These are phyloP conservation scores for Poeciliopsis prolifica DNA, from an alignment of 2,113 vertebrate species.

Conservation along the genomic window DNA sequence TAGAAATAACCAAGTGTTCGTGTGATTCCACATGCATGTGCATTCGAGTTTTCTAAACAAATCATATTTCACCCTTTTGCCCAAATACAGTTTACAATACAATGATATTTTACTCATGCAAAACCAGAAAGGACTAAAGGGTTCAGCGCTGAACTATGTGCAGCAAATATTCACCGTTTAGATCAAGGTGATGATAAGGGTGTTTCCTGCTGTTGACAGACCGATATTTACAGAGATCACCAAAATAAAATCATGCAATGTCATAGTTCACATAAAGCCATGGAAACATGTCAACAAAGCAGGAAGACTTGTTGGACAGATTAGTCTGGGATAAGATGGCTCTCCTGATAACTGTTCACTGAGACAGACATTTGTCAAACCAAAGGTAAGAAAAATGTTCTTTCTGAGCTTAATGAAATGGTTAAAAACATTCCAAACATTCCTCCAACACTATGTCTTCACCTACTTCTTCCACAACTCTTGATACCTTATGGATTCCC, in stretches of 20 bases:
- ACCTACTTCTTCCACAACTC: too few relatives aligned
- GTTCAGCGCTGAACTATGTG: neutral
- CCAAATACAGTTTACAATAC: neutral
- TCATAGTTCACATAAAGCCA: neutral
- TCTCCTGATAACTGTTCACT: neutral
- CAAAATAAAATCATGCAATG: neutral
- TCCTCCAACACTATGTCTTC: neutral
- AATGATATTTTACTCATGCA: neutral
- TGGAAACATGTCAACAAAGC: neutral
- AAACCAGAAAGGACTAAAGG: neutral
- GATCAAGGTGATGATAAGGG: neutral
- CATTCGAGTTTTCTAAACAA: neutral
- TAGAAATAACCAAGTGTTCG: neutral
- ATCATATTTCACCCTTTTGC: neutral
- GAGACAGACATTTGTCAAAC: neutral
- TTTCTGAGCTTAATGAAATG: neutral
- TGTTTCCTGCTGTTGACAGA: neutral
- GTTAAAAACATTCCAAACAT: neutral
- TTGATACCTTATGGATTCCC: neutral
- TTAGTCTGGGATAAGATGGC: constrained; percentile 6
- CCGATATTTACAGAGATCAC: constrained; percentile 18
- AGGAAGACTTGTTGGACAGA: constrained; percentile 20
- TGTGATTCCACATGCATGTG: constrained; percentile 21
- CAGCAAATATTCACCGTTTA: neutral
- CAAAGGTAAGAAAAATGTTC: constrained; percentile 12